Evolutionary conservation across 2,113 vertebrate genomes (phyloP).

Genomic region (Toxostoma redivivum): DNA sequence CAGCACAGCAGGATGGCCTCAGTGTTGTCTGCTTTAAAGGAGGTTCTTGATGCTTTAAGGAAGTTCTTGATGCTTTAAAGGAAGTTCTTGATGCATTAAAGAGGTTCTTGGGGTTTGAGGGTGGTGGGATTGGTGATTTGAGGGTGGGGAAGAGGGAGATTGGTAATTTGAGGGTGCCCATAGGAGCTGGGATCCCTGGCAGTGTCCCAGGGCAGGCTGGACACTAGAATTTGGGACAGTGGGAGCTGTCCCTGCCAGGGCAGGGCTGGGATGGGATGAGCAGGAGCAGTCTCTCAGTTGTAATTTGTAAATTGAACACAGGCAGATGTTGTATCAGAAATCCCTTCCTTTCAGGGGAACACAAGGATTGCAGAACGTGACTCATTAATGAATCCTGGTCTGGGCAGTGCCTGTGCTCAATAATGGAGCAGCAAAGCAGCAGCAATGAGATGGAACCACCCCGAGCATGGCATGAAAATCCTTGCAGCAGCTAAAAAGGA

Average conservation of each 20-base stretch:
- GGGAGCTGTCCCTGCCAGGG: background rate
- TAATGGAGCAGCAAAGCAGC: background rate
- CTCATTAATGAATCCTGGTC: background rate
- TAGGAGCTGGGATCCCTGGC: background rate
- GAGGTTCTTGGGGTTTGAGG: background rate
- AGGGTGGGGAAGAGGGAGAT: too few species aligned
- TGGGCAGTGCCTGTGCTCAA: background rate
- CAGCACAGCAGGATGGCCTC: fast-evolving
- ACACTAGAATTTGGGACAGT: background rate
- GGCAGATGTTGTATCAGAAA: background rate
- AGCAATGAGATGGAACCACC: background rate
- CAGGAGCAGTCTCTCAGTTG: background rate
- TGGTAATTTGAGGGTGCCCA: background rate
- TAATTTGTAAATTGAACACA: background rate
- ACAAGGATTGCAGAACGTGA: background rate
- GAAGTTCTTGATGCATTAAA: too few species aligned
- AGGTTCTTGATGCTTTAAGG: too few species aligned
- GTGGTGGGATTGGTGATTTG: background rate
- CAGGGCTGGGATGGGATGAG: background rate
- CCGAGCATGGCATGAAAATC: background rate
- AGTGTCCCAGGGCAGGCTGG: background rate
- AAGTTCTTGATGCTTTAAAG: too few species aligned
- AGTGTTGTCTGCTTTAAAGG: background rate
- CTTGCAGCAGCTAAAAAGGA: background rate
- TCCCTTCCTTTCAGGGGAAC: background rate